Evolutionary conservation across 1,140 invertebrate species (phyloP).

Genomic region (Luehdorfia chinensis): DNA sequence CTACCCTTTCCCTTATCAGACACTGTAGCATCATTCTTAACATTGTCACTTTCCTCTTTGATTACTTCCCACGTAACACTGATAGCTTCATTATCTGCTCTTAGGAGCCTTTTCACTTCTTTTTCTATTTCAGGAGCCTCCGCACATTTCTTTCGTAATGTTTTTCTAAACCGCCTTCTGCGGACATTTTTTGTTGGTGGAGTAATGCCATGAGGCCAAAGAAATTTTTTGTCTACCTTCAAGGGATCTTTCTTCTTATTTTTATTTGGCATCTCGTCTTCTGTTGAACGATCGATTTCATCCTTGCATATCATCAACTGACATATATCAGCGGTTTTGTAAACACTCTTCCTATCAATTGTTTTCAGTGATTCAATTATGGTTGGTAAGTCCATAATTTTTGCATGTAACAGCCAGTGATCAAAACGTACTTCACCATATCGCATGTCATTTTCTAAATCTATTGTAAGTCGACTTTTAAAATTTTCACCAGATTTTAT

Average conservation of each 20-base stretch:
- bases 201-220: slow-evolving; percentile 96
- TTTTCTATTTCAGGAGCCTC: slow-evolving; percentile 99
- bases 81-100: slow-evolving; percentile 94
- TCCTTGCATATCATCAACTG: slow-evolving; percentile 95
- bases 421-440: slow-evolving; percentile 94
- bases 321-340: slow-evolving; percentile 97
- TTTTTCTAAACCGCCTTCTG: slow-evolving; percentile 95
- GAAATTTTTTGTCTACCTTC: slow-evolving; percentile 96
- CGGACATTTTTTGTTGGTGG: slow-evolving; percentile 97
- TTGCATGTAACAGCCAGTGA: slow-evolving; percentile 90
- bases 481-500: slow-evolving; percentile 87
- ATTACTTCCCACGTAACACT: slow-evolving; percentile 95
- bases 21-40: slow-evolving; percentile 69
- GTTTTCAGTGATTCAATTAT: slow-evolving; percentile 97
- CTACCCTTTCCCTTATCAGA: slow-evolving; percentile 38
- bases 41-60: slow-evolving; percentile 90
- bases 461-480: slow-evolving; percentile 92
- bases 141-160: slow-evolving; percentile 96
- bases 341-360: slow-evolving; percentile 97
- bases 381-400: slow-evolving; percentile 95
- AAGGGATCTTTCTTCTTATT: slow-evolving; percentile 94
- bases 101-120: slow-evolving; percentile 94
- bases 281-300: slow-evolving; percentile 86
- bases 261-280: slow-evolving; percentile 89
- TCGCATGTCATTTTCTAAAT: slow-evolving; percentile 93